These are phyloP conservation scores for Eulemur rubriventer DNA, from an alignment of 2,797 vertebrate species.

Conservation along the genomic window DNA sequence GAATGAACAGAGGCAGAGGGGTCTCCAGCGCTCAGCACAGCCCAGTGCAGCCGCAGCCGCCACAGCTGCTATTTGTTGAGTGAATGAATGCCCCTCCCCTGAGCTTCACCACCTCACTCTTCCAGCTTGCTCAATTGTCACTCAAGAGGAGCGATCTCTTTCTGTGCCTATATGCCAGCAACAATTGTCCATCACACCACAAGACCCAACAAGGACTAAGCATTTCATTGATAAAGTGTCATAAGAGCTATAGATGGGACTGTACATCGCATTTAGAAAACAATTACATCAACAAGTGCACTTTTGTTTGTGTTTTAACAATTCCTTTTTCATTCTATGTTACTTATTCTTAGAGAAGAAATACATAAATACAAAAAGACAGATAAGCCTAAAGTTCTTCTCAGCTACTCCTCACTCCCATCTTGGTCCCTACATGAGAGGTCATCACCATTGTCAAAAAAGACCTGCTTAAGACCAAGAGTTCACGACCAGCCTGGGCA, in stretches of 20 bases:
- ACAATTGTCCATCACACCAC: neutral
- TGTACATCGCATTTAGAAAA: neutral
- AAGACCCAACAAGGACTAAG: neutral
- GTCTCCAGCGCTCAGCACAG: neutral
- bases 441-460: neutral
- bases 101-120: neutral
- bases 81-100: neutral
- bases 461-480: neutral
- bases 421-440: neutral
- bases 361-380: neutral
- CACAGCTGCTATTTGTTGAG: neutral
- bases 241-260: accelerated
- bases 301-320: neutral
- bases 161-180: neutral
- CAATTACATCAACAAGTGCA: neutral
- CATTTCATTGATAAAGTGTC: accelerated
- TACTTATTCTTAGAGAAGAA: neutral
- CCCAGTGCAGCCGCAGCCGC: neutral
- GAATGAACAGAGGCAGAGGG: neutral
- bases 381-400: neutral
- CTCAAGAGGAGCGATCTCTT: neutral
- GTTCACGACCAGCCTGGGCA: neutral
- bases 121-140: neutral
- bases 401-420: neutral
- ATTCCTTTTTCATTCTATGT: neutral